Conservation (phyloP, 1,140 invertebrate species). For the Hypothenemus hampei region DNA sequence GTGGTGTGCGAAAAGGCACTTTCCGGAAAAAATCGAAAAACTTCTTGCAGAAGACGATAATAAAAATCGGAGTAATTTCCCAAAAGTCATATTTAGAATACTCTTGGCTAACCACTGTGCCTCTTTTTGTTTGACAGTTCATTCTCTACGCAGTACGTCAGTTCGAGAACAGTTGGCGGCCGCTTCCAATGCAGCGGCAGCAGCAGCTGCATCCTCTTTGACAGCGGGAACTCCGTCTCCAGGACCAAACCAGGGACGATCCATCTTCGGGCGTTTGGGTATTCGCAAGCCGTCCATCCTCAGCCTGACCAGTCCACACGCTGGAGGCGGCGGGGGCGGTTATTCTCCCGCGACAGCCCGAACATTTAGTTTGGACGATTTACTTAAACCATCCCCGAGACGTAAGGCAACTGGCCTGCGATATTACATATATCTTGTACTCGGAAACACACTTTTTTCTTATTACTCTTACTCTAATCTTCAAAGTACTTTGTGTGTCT, state of each 20-base stretch:
- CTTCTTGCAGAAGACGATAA: slow-evolving; percentile 73
- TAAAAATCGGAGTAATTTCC: slow-evolving; percentile 51
- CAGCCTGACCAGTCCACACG: slow-evolving; percentile 61
- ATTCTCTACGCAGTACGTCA: slow-evolving; percentile 42
- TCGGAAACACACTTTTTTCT: too few relatives aligned
- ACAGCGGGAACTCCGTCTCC: slow-evolving; percentile 43
- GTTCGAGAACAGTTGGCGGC: slow-evolving; percentile 46
- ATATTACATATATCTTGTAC: too few relatives aligned
- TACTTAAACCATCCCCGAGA: slow-evolving; percentile 67
- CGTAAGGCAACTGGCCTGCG: slow-evolving; percentile 54
- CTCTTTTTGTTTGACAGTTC: slow-evolving; percentile 26
- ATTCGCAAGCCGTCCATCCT: slow-evolving; percentile 74
- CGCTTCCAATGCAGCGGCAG: slow-evolving; percentile 39
- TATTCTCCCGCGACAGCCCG: slow-evolving; percentile 50
- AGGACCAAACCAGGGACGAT: slow-evolving; percentile 48
- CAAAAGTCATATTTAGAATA: too few relatives aligned
- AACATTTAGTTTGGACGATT: slow-evolving; percentile 78
- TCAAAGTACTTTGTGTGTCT: too few relatives aligned
- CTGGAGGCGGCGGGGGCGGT: slow-evolving; percentile 40
- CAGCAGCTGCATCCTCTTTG: slow-evolving; percentile 43
- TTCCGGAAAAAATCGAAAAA: slow-evolving; percentile 77
- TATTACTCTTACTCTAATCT: too few relatives aligned
- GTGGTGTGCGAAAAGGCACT: slow-evolving; percentile 75
- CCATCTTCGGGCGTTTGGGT: slow-evolving; percentile 68
- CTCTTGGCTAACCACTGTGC: too few relatives aligned